phyloP scores from a whole-genome alignment of 2,888 invertebrate genomes.

The Chrysolina haemoptera region DNA sequence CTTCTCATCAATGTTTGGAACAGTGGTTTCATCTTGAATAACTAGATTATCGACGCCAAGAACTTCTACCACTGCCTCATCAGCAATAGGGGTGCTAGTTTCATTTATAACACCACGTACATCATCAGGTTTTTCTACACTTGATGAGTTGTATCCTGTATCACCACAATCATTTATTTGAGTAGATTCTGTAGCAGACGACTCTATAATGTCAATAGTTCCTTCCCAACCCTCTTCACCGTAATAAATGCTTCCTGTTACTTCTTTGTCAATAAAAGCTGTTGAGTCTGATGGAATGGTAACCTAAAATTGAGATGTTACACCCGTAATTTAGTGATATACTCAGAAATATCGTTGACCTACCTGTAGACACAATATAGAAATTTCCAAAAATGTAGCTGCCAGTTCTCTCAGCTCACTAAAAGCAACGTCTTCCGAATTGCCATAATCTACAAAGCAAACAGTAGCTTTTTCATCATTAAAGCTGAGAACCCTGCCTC shows the following conservation, averaged over 20 bases:
- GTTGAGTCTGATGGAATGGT: slow-evolving; percentile 58
- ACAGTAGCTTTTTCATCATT: slow-evolving; percentile 71
- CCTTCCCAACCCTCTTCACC: slow-evolving; percentile 73
- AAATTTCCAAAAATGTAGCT: slow-evolving; percentile 58
- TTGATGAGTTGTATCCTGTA: slow-evolving; percentile 20
- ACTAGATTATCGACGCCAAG: background rate
- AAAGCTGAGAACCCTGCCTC: slow-evolving; percentile 73
- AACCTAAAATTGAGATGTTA: slow-evolving; percentile 41
- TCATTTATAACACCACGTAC: slow-evolving; percentile 9
- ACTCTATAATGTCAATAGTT: slow-evolving; percentile 40
- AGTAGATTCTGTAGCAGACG: slow-evolving; percentile 2
- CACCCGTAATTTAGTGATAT: background rate
- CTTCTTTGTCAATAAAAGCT: slow-evolving; percentile 71
- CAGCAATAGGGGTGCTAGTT: background rate
- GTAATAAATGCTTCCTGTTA: slow-evolving; percentile 72
- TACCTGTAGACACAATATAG: slow-evolving; percentile 61
- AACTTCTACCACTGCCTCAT: background rate
- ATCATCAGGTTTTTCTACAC: slow-evolving; percentile 27
- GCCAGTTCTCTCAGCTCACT: slow-evolving; percentile 57
- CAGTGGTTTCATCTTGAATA: background rate
- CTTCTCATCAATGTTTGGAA: background rate
- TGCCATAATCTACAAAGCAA: slow-evolving; percentile 81
- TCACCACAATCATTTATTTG: slow-evolving; percentile 13
- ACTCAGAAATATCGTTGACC: slow-evolving; percentile 13
- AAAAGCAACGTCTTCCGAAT: slow-evolving; percentile 73